Percentiles rank a stretch among this genome's conserved stretches.
These are phyloP conservation scores for Eupithecia subumbrata DNA, from an alignment of 2,888 invertebrate species.

Conservation along the genomic window DNA sequence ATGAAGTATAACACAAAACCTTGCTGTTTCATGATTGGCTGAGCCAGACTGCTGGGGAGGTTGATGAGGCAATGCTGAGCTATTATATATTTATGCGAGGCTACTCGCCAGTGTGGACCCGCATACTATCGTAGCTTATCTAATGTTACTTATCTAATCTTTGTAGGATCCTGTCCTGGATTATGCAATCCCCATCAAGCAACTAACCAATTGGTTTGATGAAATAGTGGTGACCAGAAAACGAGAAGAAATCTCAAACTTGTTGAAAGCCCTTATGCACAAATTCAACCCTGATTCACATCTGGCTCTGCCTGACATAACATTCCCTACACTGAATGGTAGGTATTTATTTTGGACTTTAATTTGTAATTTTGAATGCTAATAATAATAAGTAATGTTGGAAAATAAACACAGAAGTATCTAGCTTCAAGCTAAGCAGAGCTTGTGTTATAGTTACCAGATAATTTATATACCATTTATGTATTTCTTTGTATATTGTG, in stretches of 20 bases:
- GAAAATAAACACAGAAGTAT: too few species aligned
- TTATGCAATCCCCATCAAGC: constrained; percentile 90
- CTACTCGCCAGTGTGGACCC: neutral
- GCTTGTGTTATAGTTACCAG: too few species aligned
- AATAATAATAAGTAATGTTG: too few species aligned
- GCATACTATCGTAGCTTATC: neutral
- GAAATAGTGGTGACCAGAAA: constrained; percentile 92
- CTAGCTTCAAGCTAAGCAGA: too few species aligned
- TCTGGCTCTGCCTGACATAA: constrained; percentile 87
- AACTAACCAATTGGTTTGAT: constrained; percentile 93
- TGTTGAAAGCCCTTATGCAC: constrained; percentile 90
- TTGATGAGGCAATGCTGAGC: neutral
- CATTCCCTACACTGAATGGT: constrained; percentile 91
- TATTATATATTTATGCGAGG: neutral
- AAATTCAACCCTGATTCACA: constrained; percentile 88
- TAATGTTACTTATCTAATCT: constrained; percentile 28
- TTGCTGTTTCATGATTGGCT: neutral
- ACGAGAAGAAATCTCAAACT: constrained; percentile 92
- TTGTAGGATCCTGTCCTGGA: constrained; percentile 92
- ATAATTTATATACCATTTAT: neutral
- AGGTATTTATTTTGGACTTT: constrained; percentile 39
- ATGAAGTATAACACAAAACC: neutral
- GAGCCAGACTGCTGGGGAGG: neutral
- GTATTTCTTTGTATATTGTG: neutral
- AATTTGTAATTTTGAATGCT: neutral